Evolutionary conservation across 2,888 invertebrate species (phyloP).

Genomic region (Dicyrtomina minuta): DNA sequence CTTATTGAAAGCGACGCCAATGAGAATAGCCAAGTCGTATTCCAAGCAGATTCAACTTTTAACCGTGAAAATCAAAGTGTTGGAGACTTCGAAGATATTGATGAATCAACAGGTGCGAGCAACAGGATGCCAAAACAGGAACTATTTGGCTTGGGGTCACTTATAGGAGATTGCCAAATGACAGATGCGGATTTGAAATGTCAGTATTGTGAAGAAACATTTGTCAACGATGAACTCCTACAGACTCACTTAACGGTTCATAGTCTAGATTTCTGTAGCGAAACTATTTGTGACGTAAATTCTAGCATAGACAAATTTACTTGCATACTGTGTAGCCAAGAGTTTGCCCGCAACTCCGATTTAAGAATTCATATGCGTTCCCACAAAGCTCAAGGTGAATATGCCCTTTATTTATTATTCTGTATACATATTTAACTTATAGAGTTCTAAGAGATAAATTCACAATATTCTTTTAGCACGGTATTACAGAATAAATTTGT

Average conservation of each 20-base stretch:
- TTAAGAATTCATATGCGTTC: slow-evolving; percentile 13
- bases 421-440: neutral
- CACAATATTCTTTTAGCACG: neutral
- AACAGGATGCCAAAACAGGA: too few species aligned
- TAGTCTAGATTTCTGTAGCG: neutral
- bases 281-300: neutral
- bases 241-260: neutral
- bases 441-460: neutral
- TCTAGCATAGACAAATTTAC: neutral
- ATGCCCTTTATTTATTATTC: neutral
- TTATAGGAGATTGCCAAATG: too few species aligned
- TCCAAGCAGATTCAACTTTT: too few species aligned
- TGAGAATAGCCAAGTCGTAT: too few species aligned
- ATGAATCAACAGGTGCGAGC: too few species aligned
- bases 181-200: neutral
- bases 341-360: slow-evolving; percentile 15
- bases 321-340: slow-evolving; percentile 16
- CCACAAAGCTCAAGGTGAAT: slow-evolving; percentile 7
- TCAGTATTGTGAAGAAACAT: too few species aligned
- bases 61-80: too few species aligned
- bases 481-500: neutral
- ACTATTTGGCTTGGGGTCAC: too few species aligned
- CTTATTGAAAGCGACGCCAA: too few species aligned
- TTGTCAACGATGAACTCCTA: too few species aligned
- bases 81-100: too few species aligned